Evolutionary conservation across 2,888 invertebrate species (phyloP), one percentile per base, ranked within the genome.

Genomic region (Heliothis peltigera): DNA sequence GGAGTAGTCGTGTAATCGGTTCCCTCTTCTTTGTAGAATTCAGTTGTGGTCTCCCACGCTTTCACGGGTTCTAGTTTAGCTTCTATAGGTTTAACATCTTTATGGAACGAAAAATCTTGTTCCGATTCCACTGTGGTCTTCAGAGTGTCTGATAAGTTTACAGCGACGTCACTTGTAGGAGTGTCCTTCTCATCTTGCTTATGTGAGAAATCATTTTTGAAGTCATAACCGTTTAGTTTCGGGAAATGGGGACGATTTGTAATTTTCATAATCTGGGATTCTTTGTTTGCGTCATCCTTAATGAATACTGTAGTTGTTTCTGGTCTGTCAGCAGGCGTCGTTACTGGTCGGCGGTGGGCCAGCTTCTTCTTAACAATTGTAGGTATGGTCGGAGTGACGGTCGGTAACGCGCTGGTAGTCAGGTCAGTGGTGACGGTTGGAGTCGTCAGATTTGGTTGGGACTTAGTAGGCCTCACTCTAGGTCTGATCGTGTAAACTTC

Each of bases 151-250:
- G 85, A 87, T 67, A 92, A 76, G 75, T 86, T 92, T 5, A 95
- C 90, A 7, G 91, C 86, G n/a, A 95, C 89, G 55, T 95, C 95
- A 74, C 95, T 95, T 5, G 95, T 95, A 0, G 95, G 95, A 4
- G 95, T 95, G 56, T 95, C 95, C 78, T 95, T 95, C 77, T 95
- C 95, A 65, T 95, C 95, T 66, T 95, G 95, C 60, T 95, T 95
- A 69, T 95, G 95, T 44, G 88, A 91, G 60, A 92, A 95, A 79
- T 95, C 95, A 19, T 86, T 85, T 79, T 84, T 89, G 59, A 85
- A 85, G 57, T 92, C 92, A 54, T 86, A 91, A 1, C 84, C 75
- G 48, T 80, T 79, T 19, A 85, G 64, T 75, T 89, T 92, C 1
- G 89, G 79, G 57, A 84, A 84, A 57, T 89, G 87, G 15, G 89